A percentile compares a stretch with the other conserved stretches of the same genome.
phyloP scores from a whole-genome alignment of 2,888 invertebrate genomes.

The Tricholauxania praeusta region DNA sequence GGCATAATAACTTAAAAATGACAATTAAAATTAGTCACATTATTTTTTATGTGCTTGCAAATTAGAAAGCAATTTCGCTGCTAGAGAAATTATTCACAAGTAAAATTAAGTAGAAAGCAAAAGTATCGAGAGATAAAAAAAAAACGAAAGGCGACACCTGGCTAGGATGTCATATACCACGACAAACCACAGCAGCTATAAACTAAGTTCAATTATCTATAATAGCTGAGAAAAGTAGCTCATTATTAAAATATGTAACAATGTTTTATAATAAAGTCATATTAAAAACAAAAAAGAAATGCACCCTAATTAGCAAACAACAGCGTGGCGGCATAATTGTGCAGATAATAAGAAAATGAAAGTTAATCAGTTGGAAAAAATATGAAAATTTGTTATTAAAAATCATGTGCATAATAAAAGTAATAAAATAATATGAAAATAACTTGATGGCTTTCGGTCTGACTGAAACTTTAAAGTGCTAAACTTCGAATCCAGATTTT shows the following conservation, averaged over 20 bases:
- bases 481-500: no score
- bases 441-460: no score
- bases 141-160: background rate
- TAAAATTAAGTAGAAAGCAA: background rate
- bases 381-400: no score
- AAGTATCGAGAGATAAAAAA: background rate
- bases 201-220: background rate
- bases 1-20: background rate
- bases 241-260: no score
- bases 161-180: background rate
- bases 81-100: background rate
- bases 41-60: background rate
- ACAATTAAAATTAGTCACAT: constrained; percentile 1
- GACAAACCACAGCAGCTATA: background rate
- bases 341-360: constrained; percentile 26
- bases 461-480: no score
- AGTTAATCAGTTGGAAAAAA: constrained; percentile 14
- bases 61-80: constrained; percentile 16
- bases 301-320: constrained; percentile 8
- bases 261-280: no score
- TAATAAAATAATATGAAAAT: no score
- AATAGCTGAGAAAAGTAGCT: constrained; percentile 5
- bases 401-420: no score
- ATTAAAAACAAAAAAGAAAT: background rate
- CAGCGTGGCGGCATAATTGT: constrained; percentile 10